These are phyloP conservation scores for Hydrozoanthus tunicans DNA, from an alignment of 64 coral and sea anemone genomes.

Conservation along the genomic window DNA sequence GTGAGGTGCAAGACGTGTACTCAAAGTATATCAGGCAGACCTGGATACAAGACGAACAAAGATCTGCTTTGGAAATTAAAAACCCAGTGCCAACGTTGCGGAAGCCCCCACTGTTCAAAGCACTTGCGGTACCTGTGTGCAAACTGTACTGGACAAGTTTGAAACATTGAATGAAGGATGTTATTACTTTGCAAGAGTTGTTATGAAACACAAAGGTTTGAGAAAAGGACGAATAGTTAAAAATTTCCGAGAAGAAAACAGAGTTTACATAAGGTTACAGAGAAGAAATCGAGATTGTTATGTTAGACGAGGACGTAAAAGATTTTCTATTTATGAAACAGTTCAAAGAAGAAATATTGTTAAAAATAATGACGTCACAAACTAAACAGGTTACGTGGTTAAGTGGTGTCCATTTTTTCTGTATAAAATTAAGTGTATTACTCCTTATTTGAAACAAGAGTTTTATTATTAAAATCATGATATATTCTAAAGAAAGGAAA, in stretches of 20 bases:
- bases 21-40: background rate
- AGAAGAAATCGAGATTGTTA: too few species aligned
- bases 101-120: background rate
- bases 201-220: too few species aligned
- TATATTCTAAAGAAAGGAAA: too few species aligned
- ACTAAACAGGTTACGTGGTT: background rate
- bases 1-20: background rate
- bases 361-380: background rate
- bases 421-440: background rate
- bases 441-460: background rate
- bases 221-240: too few species aligned
- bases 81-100: background rate
- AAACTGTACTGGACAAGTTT: constrained; percentile 1
- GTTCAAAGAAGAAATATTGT: too few species aligned
- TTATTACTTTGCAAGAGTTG: too few species aligned
- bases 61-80: background rate
- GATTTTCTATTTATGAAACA: too few species aligned
- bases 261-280: too few species aligned
- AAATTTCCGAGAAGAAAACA: too few species aligned
- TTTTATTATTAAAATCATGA: too few species aligned
- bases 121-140: background rate
- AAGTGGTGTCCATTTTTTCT: too few species aligned
- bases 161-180: background rate
- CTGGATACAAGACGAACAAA: constrained; percentile 1
- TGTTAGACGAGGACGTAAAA: too few species aligned